Evolutionary conservation across 2,888 invertebrate genomes (phyloP), one percentile per base, ranked within the genome.

Genomic region (Charanyca ferruginea): DNA sequence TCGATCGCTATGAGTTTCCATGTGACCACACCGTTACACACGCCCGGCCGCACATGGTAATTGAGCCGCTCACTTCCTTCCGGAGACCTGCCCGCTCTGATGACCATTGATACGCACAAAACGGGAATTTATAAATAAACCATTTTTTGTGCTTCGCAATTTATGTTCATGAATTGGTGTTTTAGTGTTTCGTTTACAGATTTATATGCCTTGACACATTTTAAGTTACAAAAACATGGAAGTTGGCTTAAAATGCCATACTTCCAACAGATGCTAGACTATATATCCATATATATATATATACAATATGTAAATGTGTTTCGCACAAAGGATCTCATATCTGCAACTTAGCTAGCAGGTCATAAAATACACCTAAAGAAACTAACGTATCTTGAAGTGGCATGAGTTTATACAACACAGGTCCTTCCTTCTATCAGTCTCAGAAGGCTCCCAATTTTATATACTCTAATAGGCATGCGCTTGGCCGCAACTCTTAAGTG

Each of bases 51-150:
- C 83, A 78, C 86, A 87, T 88, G 86, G 92, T 93, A 93, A 94
- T 93, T 91, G 92, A 93, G 88, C 90, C 87, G 85, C 82, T 84
- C 87, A 88, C 90, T 93, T 94, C 94, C 94, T 94, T 94, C 94
- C 94, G 92, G 90, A 82, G 81, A 85, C 85, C 84, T 87, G 81
- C 81, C 83, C 80, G 79, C 75, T 81, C 71, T 79, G 79, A 75
- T 80, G 81, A 80, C 83, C 86, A 85, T 75, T 83, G 78, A 83
- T 83, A 79, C 83, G 73, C 81, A 80, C 81, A 85, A 78, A 86
- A 85, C 83, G 82, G 83, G 81, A 79, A 85, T 86, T 80, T 82
- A 78, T 79, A 80, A 71, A 80, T 78, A 75, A 75, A 52, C 38
- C 41, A n/a, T 16, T 60, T 68, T 67, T 65, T 60, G 48, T 66